These are phyloP conservation scores for Motacilla tschutschensis DNA, from an alignment of 2,113 vertebrate species.

Conservation along the genomic window DNA sequence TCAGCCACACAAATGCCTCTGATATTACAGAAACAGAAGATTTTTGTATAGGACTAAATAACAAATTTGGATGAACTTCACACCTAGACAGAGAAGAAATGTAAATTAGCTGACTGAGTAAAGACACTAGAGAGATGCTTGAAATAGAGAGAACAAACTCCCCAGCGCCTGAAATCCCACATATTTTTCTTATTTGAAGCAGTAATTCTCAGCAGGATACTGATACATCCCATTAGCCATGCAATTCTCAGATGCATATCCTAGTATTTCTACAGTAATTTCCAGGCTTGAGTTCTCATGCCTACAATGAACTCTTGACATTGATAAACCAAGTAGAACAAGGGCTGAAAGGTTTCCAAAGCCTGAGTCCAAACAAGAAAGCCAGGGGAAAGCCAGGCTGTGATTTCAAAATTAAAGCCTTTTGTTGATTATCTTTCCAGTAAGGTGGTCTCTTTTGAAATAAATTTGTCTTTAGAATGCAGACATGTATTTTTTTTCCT, in stretches of 20 bases:
- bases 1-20: background rate
- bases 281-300: slow-evolving; percentile 21
- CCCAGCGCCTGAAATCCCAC: slow-evolving; percentile 23
- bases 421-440: slow-evolving; percentile 52
- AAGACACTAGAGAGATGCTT: slow-evolving; percentile 28
- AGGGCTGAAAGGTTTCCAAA: slow-evolving; percentile 21
- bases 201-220: background rate
- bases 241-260: background rate
- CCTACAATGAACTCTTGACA: slow-evolving; percentile 13
- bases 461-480: slow-evolving; percentile 29
- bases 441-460: slow-evolving; percentile 37
- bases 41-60: slow-evolving; percentile 2
- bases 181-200: slow-evolving; percentile 46
- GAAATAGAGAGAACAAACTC: slow-evolving; percentile 54
- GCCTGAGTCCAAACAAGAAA: background rate
- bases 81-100: slow-evolving; percentile 16
- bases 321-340: background rate
- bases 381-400: background rate
- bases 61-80: background rate
- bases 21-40: background rate
- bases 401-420: slow-evolving; percentile 32
- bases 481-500: slow-evolving; percentile 46
- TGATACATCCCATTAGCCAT: background rate
- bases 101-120: slow-evolving; percentile 33
- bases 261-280: slow-evolving; percentile 27